These are phyloP conservation scores for Acrocephalus kingi DNA, from an alignment of 2,113 vertebrate genomes.

Conservation along the genomic window DNA sequence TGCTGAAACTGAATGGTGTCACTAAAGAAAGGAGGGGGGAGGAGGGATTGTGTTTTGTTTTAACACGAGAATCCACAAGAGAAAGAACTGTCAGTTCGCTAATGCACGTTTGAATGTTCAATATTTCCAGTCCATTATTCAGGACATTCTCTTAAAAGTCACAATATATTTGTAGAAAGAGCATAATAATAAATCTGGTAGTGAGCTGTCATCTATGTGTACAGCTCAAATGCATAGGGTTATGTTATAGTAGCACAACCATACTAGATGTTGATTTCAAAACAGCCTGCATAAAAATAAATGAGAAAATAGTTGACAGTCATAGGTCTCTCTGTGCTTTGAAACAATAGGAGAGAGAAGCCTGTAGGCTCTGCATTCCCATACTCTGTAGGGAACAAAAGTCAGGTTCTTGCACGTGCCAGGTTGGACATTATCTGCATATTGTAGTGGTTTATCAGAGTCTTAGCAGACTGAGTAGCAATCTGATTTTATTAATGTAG, in stretches of 20 bases:
- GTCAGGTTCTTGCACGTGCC: background rate
- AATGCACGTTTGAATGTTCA: background rate
- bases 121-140: background rate
- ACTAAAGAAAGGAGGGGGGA: background rate
- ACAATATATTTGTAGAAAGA: background rate
- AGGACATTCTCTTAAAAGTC: background rate
- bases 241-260: background rate
- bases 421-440: background rate
- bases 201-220: rapidly evolving
- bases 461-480: background rate
- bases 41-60: background rate
- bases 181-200: background rate
- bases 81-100: background rate
- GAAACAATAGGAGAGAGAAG: background rate
- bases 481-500: background rate
- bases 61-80: background rate
- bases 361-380: background rate
- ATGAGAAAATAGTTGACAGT: background rate
- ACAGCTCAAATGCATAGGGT: background rate
- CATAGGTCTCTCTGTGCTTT: background rate
- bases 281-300: background rate
- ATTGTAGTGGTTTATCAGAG: background rate
- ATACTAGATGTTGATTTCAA: background rate
- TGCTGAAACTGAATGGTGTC: background rate
- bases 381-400: background rate